A percentile compares a stretch with the other conserved stretches of the same genome.
Evolutionary conservation across 2,797 vertebrate genomes (phyloP).

Genomic region (Poeciliopsis paucimaculata): DNA sequence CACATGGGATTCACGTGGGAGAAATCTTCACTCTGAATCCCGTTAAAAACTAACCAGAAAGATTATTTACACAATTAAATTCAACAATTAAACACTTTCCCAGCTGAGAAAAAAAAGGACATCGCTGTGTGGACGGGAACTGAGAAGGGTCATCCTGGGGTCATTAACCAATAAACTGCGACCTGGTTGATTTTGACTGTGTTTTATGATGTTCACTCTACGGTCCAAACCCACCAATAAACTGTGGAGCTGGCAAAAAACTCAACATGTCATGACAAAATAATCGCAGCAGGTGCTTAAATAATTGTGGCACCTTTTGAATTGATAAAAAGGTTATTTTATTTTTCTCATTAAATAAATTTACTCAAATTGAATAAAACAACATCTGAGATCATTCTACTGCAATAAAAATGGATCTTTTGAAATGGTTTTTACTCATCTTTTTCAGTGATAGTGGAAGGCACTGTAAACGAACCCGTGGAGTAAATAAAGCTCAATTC

Average conservation of each 20-base stretch:
- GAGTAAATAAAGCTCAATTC: constrained; percentile 16
- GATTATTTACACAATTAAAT: no score
- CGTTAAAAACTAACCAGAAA: background rate
- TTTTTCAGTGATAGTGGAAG: background rate
- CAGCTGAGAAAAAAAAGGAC: background rate
- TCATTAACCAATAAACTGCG: background rate
- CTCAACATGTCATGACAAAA: background rate
- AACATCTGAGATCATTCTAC: background rate
- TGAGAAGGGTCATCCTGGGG: background rate
- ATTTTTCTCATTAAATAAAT: background rate
- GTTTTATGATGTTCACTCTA: background rate
- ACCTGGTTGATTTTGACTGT: background rate
- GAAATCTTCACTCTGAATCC: background rate
- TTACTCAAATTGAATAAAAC: background rate
- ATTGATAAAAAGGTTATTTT: background rate
- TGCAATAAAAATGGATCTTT: background rate
- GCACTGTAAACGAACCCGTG: background rate
- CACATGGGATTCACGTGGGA: no score
- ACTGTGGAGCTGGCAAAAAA: background rate
- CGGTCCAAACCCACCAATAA: background rate
- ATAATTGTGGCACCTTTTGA: background rate
- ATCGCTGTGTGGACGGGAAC: background rate
- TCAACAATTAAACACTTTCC: no score
- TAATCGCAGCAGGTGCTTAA: background rate
- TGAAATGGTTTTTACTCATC: background rate